Conservation (phyloP, 1,140 invertebrate genomes). For the Saccostrea echinata region DNA sequence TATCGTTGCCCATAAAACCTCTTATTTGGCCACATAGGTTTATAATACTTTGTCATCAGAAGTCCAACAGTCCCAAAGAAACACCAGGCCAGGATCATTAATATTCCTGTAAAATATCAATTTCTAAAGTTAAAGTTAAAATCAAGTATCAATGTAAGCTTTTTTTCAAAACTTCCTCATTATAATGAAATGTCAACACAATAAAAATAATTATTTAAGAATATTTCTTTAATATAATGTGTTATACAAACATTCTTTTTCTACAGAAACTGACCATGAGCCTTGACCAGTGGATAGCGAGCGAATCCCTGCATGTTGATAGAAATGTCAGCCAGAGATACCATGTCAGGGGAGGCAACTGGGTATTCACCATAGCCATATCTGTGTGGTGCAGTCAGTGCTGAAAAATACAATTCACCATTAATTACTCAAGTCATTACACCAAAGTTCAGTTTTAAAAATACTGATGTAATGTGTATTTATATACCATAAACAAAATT, state of each 20-base stretch:
- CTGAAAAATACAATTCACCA: background rate
- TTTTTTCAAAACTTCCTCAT: no score
- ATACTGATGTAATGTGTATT: no score
- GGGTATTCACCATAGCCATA: conserved; percentile 73
- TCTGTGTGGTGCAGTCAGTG: conserved; percentile 63
- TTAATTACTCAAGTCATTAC: background rate
- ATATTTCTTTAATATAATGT: no score
- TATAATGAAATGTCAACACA: no score
- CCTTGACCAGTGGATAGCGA: conserved; percentile 75
- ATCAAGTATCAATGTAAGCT: no score
- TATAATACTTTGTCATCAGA: conserved; percentile 94
- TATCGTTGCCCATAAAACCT: conserved; percentile 93
- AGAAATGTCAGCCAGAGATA: conserved; percentile 58
- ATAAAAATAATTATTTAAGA: no score
- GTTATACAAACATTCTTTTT: background rate
- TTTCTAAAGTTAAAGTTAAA: background rate
- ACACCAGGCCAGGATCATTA: conserved; percentile 96
- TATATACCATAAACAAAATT: no score
- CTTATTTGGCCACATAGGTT: conserved; percentile 91
- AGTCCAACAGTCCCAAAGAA: conserved; percentile 94
- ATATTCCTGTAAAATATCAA: conserved; percentile 74
- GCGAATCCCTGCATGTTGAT: conserved; percentile 68
- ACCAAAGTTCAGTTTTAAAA: background rate
- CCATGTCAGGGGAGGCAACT: conserved; percentile 68
- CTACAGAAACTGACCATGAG: conserved; percentile 74